Percentiles rank a stretch among this genome's conserved stretches.
These are phyloP conservation scores for Cyanoramphus novaezelandiae DNA, from an alignment of 2,113 vertebrate genomes.

Conservation along the genomic window DNA sequence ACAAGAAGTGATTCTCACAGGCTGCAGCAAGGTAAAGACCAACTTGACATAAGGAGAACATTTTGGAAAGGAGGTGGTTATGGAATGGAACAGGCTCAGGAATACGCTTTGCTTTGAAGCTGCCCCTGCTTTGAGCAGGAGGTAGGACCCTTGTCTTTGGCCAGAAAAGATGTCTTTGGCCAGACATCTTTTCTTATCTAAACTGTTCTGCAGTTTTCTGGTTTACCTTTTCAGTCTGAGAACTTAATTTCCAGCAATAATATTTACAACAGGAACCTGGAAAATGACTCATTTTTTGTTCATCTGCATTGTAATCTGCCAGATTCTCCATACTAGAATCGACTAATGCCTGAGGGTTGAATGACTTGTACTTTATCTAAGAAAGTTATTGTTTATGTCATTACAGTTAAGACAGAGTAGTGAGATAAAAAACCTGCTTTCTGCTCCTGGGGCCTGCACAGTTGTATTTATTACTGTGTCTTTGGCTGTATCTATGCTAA, in stretches of 20 bases:
- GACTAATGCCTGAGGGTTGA: neutral
- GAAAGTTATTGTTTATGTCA: neutral
- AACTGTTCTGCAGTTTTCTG: neutral
- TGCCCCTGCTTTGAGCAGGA: neutral
- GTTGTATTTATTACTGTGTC: neutral
- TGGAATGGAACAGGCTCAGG: neutral
- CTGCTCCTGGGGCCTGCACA: neutral
- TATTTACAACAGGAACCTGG: neutral
- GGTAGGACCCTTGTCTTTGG: neutral
- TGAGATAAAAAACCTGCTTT: neutral
- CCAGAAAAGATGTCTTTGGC: neutral
- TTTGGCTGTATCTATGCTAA: neutral
- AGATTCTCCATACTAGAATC: neutral
- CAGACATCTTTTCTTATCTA: neutral
- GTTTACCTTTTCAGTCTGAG: neutral
- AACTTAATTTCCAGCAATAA: neutral
- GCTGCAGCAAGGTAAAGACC: neutral
- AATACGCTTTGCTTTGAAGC: neutral
- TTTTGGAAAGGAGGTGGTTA: neutral
- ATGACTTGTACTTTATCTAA: neutral
- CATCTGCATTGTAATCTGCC: neutral
- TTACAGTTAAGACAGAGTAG: neutral
- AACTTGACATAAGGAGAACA: neutral
- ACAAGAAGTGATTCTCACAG: neutral
- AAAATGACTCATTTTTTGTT: neutral